These are phyloP conservation scores for Poeciliopsis presidionis DNA, from an alignment of 2,797 vertebrate genomes.

Conservation along the genomic window DNA sequence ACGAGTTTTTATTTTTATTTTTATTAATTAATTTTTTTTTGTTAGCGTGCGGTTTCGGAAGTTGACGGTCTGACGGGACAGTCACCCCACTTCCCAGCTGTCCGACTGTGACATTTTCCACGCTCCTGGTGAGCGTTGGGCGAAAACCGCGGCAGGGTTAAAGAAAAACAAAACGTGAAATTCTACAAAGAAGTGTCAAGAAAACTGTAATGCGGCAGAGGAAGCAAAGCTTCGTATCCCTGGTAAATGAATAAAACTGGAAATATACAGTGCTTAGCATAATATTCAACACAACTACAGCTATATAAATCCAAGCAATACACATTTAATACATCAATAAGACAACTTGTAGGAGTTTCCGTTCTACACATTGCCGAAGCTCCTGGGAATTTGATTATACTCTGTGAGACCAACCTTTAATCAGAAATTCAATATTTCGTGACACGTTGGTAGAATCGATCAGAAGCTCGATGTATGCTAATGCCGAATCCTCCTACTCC, in stretches of 20 bases:
- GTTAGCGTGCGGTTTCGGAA: no score
- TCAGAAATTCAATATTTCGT: constrained; percentile 52
- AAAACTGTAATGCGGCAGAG: not conserved
- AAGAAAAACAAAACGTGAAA: not conserved
- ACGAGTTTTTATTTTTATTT: no score
- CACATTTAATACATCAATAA: not conserved
- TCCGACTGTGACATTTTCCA: no score
- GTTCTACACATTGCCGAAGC: constrained; percentile 1
- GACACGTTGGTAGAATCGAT: constrained; percentile 57
- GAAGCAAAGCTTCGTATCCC: not conserved
- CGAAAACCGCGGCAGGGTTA: no score
- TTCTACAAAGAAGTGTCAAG: not conserved
- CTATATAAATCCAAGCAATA: not conserved
- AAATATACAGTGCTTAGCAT: not conserved
- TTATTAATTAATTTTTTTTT: no score
- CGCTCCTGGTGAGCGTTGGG: no score
- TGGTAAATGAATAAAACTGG: not conserved
- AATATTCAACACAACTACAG: not conserved
- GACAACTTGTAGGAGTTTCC: constrained; percentile 16
- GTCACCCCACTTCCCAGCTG: no score
- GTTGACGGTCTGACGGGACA: no score
- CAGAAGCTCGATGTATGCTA: constrained; percentile 49
- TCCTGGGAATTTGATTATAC: constrained; percentile 45
- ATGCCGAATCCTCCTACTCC: constrained; percentile 51
- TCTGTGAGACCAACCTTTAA: constrained; percentile 38